These are phyloP conservation scores for Ricordea florida DNA, from an alignment of 92 coral and sea anemone species.

Conservation along the genomic window DNA sequence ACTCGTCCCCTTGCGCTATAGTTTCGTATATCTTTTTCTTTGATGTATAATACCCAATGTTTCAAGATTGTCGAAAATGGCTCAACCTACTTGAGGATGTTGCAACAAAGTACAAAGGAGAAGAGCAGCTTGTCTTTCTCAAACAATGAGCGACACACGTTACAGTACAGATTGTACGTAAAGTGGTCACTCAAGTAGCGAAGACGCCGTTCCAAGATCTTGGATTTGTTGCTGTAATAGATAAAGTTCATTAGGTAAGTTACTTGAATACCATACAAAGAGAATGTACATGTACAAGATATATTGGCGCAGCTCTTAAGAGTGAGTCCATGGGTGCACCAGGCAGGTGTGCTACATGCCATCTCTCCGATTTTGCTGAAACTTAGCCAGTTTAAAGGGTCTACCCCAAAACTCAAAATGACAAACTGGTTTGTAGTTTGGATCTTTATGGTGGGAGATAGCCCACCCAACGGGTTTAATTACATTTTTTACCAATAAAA, in stretches of 20 bases:
- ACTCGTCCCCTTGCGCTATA: not conserved
- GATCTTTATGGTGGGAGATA: too few relatives aligned
- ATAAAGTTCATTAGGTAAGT: not conserved
- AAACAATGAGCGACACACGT: slow-evolving; percentile 97
- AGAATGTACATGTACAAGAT: too few relatives aligned
- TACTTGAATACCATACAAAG: too few relatives aligned
- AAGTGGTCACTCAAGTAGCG: slow-evolving; percentile 99
- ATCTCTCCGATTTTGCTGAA: too few relatives aligned
- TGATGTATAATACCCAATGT: not conserved
- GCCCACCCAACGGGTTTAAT: too few relatives aligned
- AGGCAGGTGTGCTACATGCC: too few relatives aligned
- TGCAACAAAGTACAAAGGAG: slow-evolving; percentile 90
- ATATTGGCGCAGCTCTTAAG: too few relatives aligned
- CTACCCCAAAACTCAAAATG: too few relatives aligned
- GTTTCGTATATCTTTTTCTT: not conserved
- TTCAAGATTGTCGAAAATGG: not conserved
- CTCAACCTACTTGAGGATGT: slow-evolving; percentile 83
- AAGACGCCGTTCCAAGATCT: slow-evolving; percentile 95
- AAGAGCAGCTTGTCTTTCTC: slow-evolving; percentile 99
- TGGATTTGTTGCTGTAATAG: slow-evolving; percentile 89
- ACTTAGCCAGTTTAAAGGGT: too few relatives aligned
- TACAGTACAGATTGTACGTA: slow-evolving; percentile 97
- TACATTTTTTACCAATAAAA: too few relatives aligned
- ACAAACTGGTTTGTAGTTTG: too few relatives aligned
- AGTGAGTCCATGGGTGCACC: too few relatives aligned